phyloP scores from a whole-genome alignment of 2,797 vertebrate genomes.

The Pseudotriccus pelzelni region DNA sequence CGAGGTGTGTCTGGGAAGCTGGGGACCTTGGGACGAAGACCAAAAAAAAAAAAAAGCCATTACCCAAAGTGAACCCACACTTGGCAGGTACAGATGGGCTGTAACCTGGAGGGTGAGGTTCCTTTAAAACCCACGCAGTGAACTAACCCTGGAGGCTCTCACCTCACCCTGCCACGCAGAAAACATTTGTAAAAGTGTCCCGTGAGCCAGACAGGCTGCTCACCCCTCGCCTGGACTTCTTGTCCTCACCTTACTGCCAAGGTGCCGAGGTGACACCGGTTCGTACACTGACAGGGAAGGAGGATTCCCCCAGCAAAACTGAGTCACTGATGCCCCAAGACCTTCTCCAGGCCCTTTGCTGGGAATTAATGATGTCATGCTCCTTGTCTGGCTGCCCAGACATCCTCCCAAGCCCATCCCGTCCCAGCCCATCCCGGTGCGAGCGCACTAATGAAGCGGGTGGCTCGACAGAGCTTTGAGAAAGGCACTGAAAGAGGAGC shows the following conservation, averaged over 20 bases:
- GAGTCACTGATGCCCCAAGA: accelerated
- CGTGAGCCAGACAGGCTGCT: neutral
- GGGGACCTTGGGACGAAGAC: neutral
- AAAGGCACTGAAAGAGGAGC: neutral
- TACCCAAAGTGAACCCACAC: neutral
- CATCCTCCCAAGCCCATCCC: neutral
- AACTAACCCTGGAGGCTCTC: neutral
- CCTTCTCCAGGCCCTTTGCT: neutral
- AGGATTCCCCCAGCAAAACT: neutral
- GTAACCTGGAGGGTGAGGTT: neutral
- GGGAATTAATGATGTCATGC: neutral
- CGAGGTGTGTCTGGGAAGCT: neutral
- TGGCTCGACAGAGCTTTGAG: neutral
- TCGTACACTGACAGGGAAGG: neutral
- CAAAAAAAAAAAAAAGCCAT: neutral
- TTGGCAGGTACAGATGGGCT: neutral
- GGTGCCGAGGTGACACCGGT: neutral
- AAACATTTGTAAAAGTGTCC: neutral
- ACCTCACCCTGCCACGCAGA: neutral
- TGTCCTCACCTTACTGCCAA: neutral
- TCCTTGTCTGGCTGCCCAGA: neutral
- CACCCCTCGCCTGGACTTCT: neutral
- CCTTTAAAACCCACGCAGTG: neutral
- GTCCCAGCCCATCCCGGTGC: neutral
- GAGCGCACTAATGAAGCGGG: neutral